A percentile compares a stretch with the other conserved stretches of the same genome.
Conservation (phyloP, 2,113 vertebrate species). For the Prunella fulvescens region DNA sequence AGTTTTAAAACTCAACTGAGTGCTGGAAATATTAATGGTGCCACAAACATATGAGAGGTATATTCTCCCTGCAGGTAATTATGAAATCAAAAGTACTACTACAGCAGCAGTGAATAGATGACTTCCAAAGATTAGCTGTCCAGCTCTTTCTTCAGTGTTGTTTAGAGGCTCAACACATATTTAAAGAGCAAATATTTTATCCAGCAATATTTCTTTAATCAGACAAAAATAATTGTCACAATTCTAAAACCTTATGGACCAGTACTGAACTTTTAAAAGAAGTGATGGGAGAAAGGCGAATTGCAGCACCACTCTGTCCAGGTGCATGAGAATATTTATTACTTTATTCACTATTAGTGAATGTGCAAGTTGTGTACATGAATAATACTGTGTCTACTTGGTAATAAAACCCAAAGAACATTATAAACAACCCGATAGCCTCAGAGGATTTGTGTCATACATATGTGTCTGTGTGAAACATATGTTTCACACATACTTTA, state of each 20-base stretch:
- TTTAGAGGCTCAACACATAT: neutral
- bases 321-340: neutral
- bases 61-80: neutral
- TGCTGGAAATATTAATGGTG: neutral
- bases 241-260: neutral
- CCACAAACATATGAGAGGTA: neutral
- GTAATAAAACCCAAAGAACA: neutral
- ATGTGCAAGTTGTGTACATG: neutral
- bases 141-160: neutral
- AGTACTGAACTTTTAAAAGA: neutral
- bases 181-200: neutral
- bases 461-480: neutral
- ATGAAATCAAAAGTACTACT: neutral
- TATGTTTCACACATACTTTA: neutral
- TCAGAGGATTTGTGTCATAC: neutral
- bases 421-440: neutral
- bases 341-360: neutral
- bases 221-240: neutral
- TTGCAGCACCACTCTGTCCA: neutral
- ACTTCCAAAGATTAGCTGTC: neutral
- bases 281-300: neutral
- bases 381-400: neutral
- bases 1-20: neutral
- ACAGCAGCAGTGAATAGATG: neutral
- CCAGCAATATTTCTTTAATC: neutral